phyloP scores from a whole-genome alignment of 2,113 vertebrate genomes.

The Myiozetetes cayanensis region DNA sequence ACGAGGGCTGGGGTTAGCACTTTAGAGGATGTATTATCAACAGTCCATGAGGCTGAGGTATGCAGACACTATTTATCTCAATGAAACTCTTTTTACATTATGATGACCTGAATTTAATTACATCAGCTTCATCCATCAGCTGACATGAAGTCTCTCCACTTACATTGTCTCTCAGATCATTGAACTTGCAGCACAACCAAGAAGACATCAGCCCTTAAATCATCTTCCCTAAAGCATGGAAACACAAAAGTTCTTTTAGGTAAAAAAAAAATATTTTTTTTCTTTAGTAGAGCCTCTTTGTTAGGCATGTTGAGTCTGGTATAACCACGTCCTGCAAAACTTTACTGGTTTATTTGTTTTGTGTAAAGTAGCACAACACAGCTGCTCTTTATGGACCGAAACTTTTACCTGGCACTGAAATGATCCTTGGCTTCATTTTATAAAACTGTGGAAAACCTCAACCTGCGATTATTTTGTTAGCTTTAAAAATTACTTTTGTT shows the following conservation, averaged over 20 bases:
- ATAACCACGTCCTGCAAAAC: conserved; percentile 50
- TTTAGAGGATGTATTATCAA: conserved; percentile 1
- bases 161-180: conserved; percentile 22
- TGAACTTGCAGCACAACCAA: conserved; percentile 29
- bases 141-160: conserved; percentile 38
- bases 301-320: conserved; percentile 32
- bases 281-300: conserved; percentile 42
- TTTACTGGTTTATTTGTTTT: conserved; percentile 47
- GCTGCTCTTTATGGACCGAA: conserved; percentile 23
- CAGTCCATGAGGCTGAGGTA: background rate
- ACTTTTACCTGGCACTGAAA: conserved; percentile 55
- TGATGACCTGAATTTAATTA: conserved; percentile 48
- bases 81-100: conserved; percentile 10
- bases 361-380: conserved; percentile 39
- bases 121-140: conserved; percentile 53
- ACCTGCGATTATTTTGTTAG: conserved; percentile 68
- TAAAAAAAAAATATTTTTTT: conserved; percentile 10
- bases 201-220: conserved; percentile 54
- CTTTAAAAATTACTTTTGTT: conserved; percentile 66
- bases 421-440: conserved; percentile 25
- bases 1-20: background rate
- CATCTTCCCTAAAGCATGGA: conserved; percentile 8
- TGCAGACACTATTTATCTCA: conserved; percentile 45
- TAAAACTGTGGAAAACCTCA: conserved; percentile 47
- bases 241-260: conserved; percentile 20